These are phyloP conservation scores for Albula goreensis DNA, from an alignment of 2,113 vertebrate genomes.

Conservation along the genomic window DNA sequence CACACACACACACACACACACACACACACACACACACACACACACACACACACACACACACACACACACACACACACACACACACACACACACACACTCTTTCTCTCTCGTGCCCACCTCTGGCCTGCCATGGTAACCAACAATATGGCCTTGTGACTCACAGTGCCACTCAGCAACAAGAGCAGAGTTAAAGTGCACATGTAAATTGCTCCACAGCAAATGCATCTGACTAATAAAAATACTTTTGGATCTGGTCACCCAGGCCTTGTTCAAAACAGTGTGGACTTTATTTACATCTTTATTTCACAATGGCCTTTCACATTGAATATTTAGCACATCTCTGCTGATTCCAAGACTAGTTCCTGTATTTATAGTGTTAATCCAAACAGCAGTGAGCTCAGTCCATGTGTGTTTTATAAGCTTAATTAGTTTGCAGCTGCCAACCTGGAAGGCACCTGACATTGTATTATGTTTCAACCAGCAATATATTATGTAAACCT, in stretches of 20 bases:
- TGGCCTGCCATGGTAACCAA: neutral
- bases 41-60: neutral
- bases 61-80: slow-evolving; percentile 19
- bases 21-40: no score
- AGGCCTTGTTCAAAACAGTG: neutral
- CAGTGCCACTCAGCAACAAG: neutral
- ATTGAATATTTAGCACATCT: neutral
- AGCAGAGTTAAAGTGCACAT: neutral
- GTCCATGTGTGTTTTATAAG: neutral
- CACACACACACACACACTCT: neutral
- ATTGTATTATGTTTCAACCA: slow-evolving; percentile 2
- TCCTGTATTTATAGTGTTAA: neutral
- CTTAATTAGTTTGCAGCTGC: neutral
- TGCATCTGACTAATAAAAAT: neutral
- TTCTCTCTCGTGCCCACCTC: neutral
- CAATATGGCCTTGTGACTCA: neutral
- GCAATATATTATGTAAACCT: neutral
- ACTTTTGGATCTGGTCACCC: neutral
- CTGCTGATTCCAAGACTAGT: neutral
- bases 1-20: slow-evolving; percentile 24
- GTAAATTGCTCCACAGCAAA: neutral
- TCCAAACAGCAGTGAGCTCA: neutral
- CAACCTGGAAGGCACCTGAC: neutral
- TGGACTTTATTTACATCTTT: neutral
- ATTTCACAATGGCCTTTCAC: neutral